Evolutionary conservation across 2,888 invertebrate genomes (phyloP).

Genomic region (Synanthedon formicaeformis): DNA sequence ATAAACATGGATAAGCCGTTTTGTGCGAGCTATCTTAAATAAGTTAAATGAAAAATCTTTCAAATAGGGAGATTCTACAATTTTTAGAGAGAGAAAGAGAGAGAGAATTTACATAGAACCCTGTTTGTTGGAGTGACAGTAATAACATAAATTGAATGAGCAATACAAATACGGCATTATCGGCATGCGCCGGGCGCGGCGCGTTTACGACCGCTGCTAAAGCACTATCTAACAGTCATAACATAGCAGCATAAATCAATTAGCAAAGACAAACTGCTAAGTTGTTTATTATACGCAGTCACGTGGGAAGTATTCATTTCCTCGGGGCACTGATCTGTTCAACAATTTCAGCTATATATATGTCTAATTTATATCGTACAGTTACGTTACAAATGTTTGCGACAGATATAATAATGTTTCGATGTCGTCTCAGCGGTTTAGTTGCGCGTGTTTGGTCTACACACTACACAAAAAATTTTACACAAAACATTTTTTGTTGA

Average conservation of each 20-base stretch:
- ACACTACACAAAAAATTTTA: too few relatives aligned
- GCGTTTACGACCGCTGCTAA: conserved; percentile 5
- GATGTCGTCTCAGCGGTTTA: too few relatives aligned
- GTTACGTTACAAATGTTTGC: background rate
- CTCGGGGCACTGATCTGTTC: background rate
- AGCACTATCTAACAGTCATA: conserved; percentile 2
- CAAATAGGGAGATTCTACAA: too few relatives aligned
- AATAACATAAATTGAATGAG: background rate
- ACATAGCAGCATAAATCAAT: conserved; percentile 32
- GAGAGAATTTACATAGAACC: too few relatives aligned
- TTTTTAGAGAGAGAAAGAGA: too few relatives aligned
- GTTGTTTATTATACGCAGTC: conserved; percentile 16
- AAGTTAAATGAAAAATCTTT: too few relatives aligned
- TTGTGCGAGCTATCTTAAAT: too few relatives aligned
- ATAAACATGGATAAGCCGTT: too few relatives aligned
- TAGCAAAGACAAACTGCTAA: conserved; percentile 30
- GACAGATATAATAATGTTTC: too few relatives aligned
- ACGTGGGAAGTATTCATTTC: background rate
- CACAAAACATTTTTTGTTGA: too few relatives aligned
- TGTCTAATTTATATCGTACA: background rate
- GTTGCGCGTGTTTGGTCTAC: too few relatives aligned
- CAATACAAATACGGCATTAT: background rate
- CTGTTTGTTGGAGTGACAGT: background rate
- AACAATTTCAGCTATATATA: background rate
- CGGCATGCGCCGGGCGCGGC: conserved; percentile 6